Conservation (phyloP, 2,113 vertebrate genomes). For the Casuarius casuarius region DNA sequence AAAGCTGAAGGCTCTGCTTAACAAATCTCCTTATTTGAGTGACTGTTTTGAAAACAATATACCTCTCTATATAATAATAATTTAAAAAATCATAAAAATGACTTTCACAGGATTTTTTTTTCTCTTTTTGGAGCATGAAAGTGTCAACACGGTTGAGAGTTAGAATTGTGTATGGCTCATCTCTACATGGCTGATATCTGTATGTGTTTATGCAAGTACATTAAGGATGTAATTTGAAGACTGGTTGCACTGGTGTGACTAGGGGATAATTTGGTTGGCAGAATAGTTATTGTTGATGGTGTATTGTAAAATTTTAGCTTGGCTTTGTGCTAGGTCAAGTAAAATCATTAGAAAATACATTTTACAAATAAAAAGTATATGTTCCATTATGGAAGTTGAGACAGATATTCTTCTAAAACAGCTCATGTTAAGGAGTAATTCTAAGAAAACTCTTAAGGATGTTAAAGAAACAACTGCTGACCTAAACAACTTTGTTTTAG, state of each 20-base stretch:
- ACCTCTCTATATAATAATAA: not conserved
- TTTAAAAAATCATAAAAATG: not conserved
- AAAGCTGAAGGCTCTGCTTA: not conserved
- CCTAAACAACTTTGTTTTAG: not conserved
- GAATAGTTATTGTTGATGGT: conserved; percentile 1
- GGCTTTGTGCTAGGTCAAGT: not conserved
- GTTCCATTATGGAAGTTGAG: not conserved
- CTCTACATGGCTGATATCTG: not conserved
- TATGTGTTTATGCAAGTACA: not conserved
- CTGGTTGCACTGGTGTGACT: conserved; percentile 58
- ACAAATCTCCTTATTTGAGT: not conserved
- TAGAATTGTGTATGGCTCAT: not conserved
- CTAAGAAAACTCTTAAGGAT: not conserved
- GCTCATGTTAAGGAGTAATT: not conserved
- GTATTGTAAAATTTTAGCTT: not conserved
- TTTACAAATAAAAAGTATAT: not conserved
- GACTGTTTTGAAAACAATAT: not conserved
- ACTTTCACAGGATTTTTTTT: not conserved
- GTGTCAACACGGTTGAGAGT: not conserved
- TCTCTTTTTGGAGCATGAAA: not conserved
- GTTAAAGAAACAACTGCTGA: not conserved
- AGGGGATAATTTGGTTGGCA: conserved; percentile 32
- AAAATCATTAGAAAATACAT: not conserved
- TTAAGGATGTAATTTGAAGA: conserved; percentile 33
- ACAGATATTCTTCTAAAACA: not conserved